Percentiles rank a stretch among this genome's conserved stretches.
These are phyloP conservation scores for Ditylenchus dipsaci DNA, from an alignment of 1,140 invertebrate genomes.

Conservation along the genomic window DNA sequence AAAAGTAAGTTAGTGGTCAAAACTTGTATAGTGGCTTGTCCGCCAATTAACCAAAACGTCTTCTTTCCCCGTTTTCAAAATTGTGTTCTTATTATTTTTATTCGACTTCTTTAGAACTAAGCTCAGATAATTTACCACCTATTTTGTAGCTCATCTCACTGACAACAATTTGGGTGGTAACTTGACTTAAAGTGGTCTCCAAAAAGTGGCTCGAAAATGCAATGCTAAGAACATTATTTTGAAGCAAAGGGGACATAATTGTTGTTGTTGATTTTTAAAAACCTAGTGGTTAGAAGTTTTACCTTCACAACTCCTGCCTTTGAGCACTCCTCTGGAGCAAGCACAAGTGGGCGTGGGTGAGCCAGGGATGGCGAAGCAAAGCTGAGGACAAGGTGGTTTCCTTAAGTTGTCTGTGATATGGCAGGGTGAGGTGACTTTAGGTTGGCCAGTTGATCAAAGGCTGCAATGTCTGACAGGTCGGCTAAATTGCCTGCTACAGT, in stretches of 20 bases:
- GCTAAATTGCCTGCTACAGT: constrained; percentile 41
- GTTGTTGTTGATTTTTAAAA: background rate
- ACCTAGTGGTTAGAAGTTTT: background rate
- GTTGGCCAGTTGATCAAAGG: constrained; percentile 51
- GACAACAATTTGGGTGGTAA: no score
- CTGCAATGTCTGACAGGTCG: constrained; percentile 49
- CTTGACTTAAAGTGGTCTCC: no score
- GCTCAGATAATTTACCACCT: no score
- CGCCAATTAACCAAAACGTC: no score
- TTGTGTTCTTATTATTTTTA: no score
- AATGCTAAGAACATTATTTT: no score
- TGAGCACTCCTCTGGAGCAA: constrained; percentile 78
- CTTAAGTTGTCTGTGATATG: constrained; percentile 57
- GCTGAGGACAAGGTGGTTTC: constrained; percentile 74
- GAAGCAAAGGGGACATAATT: no score
- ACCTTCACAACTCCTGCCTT: constrained; percentile 67
- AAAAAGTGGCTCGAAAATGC: no score
- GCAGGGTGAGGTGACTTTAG: constrained; percentile 49
- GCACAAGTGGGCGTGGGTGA: constrained; percentile 70
- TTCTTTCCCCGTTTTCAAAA: no score
- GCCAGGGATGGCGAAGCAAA: constrained; percentile 84
- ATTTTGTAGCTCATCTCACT: no score
- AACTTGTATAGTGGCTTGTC: background rate
- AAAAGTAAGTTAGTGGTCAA: background rate
- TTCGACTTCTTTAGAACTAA: background rate